Conservation (phyloP, 2,888 invertebrate species). For the Seira musarum region DNA sequence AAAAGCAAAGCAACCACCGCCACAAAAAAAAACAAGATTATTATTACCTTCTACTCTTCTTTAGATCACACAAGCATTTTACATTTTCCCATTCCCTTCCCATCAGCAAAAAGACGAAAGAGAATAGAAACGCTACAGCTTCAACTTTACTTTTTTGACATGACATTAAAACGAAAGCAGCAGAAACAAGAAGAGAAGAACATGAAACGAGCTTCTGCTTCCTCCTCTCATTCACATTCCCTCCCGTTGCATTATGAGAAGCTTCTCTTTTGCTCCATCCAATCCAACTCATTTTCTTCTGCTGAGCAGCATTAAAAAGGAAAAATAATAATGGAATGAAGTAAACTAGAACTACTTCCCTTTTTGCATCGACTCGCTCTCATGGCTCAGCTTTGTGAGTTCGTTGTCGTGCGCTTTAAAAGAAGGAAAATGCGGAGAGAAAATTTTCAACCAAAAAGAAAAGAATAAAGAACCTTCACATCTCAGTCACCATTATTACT, state of each 20-base stretch:
- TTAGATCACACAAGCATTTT: neutral
- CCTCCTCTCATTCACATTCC: neutral
- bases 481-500: neutral
- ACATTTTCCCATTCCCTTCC: neutral
- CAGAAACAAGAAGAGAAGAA: constrained; percentile 26
- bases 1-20: neutral
- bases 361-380: no score
- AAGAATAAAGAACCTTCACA: neutral
- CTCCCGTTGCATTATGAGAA: neutral
- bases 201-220: constrained; percentile 2
- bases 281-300: no score
- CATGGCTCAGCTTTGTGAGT: no score
- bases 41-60: neutral
- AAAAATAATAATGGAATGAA: neutral
- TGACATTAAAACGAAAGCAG: constrained; percentile 37
- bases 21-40: neutral
- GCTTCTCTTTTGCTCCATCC: neutral
- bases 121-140: neutral
- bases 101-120: neutral
- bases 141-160: constrained; percentile 23
- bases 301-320: neutral
- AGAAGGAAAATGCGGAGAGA: constrained; percentile 27
- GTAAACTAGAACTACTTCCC: neutral
- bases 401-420: constrained; percentile 40
- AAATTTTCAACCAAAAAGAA: constrained; percentile 41